phyloP scores from a whole-genome alignment of 2,113 vertebrate genomes.

The Oceanites oceanicus region DNA sequence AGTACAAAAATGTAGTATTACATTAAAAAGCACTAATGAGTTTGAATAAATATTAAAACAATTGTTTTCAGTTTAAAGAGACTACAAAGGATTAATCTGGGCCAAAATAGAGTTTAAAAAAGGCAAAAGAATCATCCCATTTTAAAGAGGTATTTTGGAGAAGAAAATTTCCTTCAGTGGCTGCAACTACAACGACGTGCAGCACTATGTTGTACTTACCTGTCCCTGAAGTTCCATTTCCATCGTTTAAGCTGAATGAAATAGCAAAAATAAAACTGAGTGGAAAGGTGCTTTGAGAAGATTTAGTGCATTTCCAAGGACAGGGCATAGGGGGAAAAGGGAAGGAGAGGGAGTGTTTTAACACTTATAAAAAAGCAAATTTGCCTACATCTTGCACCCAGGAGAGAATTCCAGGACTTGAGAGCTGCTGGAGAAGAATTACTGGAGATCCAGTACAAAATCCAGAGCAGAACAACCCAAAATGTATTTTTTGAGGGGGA shows the following conservation, averaged over 20 bases:
- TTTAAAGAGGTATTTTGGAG: neutral
- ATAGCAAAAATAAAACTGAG: neutral
- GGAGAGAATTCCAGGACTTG: neutral
- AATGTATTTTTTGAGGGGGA: neutral
- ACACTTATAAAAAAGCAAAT: neutral
- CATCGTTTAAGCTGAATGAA: neutral
- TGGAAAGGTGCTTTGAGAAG: neutral
- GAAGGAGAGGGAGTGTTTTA: neutral
- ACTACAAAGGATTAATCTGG: neutral
- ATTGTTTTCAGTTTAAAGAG: neutral
- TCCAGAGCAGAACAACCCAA: neutral
- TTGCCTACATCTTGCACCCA: neutral
- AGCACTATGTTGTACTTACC: neutral
- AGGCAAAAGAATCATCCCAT: neutral
- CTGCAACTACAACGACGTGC: fast-evolving
- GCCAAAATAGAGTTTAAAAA: neutral
- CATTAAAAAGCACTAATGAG: neutral
- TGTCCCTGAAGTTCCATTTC: neutral
- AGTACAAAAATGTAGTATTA: neutral
- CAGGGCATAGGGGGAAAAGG: neutral
- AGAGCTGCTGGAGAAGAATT: neutral
- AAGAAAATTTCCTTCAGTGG: neutral
- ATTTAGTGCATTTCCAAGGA: neutral
- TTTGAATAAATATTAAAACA: neutral
- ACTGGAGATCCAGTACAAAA: neutral